These are phyloP conservation scores for Drosophila tripunctata DNA, from an alignment of 2,888 invertebrate species.

Conservation along the genomic window DNA sequence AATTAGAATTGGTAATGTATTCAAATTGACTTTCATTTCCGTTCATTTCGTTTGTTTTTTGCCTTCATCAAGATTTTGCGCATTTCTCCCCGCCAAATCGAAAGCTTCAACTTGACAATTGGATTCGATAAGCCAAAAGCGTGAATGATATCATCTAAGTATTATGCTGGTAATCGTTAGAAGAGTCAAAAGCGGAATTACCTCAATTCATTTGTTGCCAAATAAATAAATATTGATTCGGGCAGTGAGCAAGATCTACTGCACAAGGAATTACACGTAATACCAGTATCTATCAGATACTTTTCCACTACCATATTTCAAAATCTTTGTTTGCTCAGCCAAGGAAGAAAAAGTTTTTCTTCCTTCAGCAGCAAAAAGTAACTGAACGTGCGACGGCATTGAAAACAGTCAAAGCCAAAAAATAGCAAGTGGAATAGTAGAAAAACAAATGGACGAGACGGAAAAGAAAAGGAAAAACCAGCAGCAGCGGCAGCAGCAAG, in stretches of 20 bases:
- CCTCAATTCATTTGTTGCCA: conserved; percentile 16
- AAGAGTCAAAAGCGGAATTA: background rate
- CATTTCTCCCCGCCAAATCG: conserved; percentile 21
- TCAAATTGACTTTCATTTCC: conserved; percentile 80
- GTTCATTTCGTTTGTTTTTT: conserved; percentile 63
- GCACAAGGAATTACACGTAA: conserved; percentile 36
- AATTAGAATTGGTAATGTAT: conserved; percentile 81
- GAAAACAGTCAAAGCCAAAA: conserved; percentile 38
- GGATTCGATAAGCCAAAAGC: conserved; percentile 31
- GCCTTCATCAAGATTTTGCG: conserved; percentile 59
- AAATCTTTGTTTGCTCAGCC: conserved; percentile 63
- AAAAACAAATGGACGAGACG: background rate
- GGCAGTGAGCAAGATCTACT: conserved; percentile 24
- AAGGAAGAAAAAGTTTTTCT: conserved; percentile 51
- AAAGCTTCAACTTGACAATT: conserved; percentile 38
- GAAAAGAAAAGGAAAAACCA: conserved; percentile 10
- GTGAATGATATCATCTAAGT: conserved; percentile 27
- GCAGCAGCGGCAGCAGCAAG: conserved; percentile 40
- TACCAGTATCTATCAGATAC: conserved; percentile 40
- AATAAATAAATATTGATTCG: conserved; percentile 46
- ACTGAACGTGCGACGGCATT: conserved; percentile 59
- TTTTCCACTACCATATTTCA: conserved; percentile 66
- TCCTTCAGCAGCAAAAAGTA: conserved; percentile 49
- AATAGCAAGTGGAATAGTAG: conserved; percentile 4
- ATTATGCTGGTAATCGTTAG: conserved; percentile 22